Base-by-base conservation (phyloP, 2,888 invertebrate genomes). In the Prenolepis imparis region DNA sequence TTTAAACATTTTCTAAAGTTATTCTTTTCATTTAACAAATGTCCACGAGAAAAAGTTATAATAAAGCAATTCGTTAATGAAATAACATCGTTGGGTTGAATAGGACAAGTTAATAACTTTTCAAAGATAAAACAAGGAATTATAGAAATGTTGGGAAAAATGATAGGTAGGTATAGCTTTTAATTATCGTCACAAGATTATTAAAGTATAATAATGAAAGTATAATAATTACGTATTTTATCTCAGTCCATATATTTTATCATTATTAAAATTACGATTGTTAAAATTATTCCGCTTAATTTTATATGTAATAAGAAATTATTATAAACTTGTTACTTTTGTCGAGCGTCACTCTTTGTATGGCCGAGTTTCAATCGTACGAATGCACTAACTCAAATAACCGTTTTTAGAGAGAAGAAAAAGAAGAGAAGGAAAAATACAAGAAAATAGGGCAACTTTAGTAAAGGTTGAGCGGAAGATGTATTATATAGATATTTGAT, bases 401-500 rank as follows among this genome's bases (percentile, higher is more conserved):
- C 15, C 12, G 18, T 66, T 28, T 57, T 36, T 21, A 12, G 11
- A 3, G 28, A 3, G 28, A 70, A 28, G 1, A 68, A 78, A 11
- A 59, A 18, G 15, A 78, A 36, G 24, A 70, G 18, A 15, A 3
- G 18, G 21, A 70, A 36, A 39, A 39, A 36, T 1, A 36, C 24
- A 39, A 57, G 21, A 12, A 39, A 24, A 52, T 52, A 15, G 5
- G 21, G 0, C 24, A 28, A 21, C 41, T 77, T 77, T 21, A 67
- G 15, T 21, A 32, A 24, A 28, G 4, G 21, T 15, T 44, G 24
- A 59, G 32, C 18, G 8, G 44, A 15, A 59, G 57, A 68, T 67
- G 44, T 80, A 44, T 80, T 70, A 48, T 61, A 80, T 68, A 70
- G 59, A 80, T 80, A 80, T 80, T 70, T 80, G 78, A 80, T 80